Base-by-base conservation (phyloP, 2,888 invertebrate species). In the Anarsia innoxiella region DNA sequence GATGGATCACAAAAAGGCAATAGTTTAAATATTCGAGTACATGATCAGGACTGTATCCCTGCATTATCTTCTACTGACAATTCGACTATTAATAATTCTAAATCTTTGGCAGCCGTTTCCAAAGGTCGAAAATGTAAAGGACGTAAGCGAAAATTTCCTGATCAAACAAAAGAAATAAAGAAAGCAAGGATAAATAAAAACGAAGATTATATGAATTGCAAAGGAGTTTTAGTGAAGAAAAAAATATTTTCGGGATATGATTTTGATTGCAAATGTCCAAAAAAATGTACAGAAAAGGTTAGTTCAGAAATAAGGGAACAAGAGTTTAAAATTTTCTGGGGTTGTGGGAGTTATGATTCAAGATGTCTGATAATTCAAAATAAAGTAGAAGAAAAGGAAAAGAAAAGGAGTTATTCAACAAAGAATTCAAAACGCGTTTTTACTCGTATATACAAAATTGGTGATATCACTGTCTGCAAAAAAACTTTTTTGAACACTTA, bases 11-110 rank as follows among this genome's bases (percentile, higher is more conserved):
- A n/a, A n/a, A n/a, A n/a, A n/a, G n/a, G n/a, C n/a, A n/a, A n/a
- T n/a, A n/a, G n/a, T n/a, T n/a, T n/a, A n/a, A n/a, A n/a, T n/a
- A n/a, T n/a, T n/a, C n/a, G n/a, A n/a, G n/a, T n/a, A n/a, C n/a
- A n/a, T n/a, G n/a, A n/a, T n/a, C n/a, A n/a, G n/a, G n/a, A n/a
- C n/a, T n/a, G n/a, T n/a, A n/a, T n/a, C n/a, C n/a, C n/a, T n/a
- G n/a, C n/a, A n/a, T n/a, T n/a, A n/a, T n/a, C n/a, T n/a, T n/a
- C n/a, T n/a, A 19, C 19, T 19, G 19, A 3, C 19, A 19, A 19
- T 8, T 19, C n/a, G 13, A 36, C 45, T 26, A 55, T 19, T 5
- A 8, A 19, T 19, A 19, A 8, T n/a, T n/a, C n/a, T n/a, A n/a
- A n/a, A n/a, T n/a, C n/a, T n/a, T n/a, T n/a, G n/a, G n/a, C n/a